Evolutionary conservation across 2,113 vertebrate species (phyloP).

Genomic region (Agapornis roseicollis): DNA sequence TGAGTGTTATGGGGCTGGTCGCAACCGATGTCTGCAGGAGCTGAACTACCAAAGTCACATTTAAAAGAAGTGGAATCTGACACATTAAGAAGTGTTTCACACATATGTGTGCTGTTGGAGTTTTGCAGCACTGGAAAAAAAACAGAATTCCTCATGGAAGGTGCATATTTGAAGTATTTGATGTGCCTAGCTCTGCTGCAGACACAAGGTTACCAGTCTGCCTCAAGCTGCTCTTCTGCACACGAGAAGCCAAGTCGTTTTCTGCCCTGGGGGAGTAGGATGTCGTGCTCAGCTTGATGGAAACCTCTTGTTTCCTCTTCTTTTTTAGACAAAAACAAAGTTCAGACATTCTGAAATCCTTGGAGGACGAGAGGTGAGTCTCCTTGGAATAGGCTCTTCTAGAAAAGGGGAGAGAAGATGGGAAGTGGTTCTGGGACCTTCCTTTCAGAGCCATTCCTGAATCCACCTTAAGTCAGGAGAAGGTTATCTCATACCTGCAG

Average conservation of each 20-base stretch:
- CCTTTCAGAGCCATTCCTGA: background rate
- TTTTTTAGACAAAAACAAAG: constrained; percentile 85
- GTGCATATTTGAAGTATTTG: background rate
- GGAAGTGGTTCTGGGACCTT: background rate
- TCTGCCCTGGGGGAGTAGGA: background rate
- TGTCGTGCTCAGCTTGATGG: background rate
- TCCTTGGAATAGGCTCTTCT: background rate
- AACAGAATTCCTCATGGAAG: background rate
- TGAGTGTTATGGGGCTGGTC: fast-evolving
- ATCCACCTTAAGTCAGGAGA: background rate
- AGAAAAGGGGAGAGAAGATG: background rate
- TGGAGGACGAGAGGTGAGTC: constrained; percentile 92
- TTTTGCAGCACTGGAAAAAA: background rate
- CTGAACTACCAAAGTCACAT: background rate
- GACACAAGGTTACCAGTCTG: background rate
- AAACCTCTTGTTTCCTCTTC: background rate
- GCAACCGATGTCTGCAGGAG: background rate
- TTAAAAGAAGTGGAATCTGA: background rate
- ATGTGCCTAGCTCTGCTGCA: background rate
- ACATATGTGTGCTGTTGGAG: background rate
- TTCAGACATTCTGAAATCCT: constrained; percentile 86
- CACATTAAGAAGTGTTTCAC: background rate
- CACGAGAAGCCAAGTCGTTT: background rate
- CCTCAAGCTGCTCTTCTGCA: background rate
- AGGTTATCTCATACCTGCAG: background rate